Conservation (phyloP, 2,888 invertebrate species). For the Parnassius glacialis region DNA sequence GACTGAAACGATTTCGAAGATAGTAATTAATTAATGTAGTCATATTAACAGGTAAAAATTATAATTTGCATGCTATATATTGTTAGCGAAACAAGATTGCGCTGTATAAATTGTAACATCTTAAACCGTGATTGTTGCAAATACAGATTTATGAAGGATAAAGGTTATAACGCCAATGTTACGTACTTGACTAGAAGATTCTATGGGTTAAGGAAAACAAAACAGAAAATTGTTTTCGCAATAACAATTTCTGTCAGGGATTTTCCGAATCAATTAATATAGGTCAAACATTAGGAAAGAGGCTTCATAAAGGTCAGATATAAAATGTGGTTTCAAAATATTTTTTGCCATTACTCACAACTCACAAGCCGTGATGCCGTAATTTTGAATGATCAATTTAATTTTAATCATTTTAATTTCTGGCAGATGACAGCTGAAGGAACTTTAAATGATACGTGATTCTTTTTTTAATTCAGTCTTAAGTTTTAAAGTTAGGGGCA, state of each 20-base stretch:
- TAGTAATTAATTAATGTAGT: no score
- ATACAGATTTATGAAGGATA: no score
- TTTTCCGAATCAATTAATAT: constrained; percentile 14
- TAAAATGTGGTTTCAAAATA: constrained; percentile 17
- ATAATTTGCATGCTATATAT: no score
- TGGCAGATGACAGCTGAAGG: constrained; percentile 5
- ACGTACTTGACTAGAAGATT: constrained; percentile 2
- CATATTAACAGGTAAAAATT: no score
- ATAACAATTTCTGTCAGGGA: constrained; percentile 3
- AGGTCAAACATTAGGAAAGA: constrained; percentile 4
- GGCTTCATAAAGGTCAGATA: constrained; percentile 12
- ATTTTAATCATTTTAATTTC: constrained; percentile 5
- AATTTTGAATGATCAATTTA: neutral
- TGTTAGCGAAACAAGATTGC: no score
- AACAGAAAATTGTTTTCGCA: constrained; percentile 4
- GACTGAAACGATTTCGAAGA: no score
- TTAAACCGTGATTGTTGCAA: no score
- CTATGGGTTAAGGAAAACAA: neutral
- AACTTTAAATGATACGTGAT: constrained; percentile 4
- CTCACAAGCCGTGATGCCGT: constrained; percentile 1
- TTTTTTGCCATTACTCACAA: constrained; percentile 6
- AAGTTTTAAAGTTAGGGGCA: constrained; percentile 5
- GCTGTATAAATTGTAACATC: no score
- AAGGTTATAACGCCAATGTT: constrained; percentile 1
- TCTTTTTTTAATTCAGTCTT: neutral